phyloP scores from a whole-genome alignment of 1,140 invertebrate species.

The Hycleus cichorii region DNA sequence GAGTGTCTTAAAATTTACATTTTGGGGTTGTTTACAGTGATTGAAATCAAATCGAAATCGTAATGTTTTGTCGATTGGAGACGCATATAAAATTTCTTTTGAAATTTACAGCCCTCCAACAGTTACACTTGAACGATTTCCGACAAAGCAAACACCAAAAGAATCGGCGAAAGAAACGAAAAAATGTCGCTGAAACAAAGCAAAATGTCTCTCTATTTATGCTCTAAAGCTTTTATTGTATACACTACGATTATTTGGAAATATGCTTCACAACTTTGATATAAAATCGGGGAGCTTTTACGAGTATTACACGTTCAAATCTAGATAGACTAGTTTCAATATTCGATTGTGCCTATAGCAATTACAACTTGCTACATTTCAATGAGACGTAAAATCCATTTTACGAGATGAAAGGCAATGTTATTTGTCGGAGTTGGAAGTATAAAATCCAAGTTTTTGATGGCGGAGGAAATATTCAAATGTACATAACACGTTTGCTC shows the following conservation, averaged over 20 bases:
- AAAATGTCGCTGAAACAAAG: background rate
- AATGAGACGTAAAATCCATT: conserved; percentile 20
- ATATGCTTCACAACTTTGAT: conserved; percentile 7
- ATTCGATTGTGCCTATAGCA: conserved; percentile 9
- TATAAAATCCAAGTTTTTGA: background rate
- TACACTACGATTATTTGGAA: conserved; percentile 13
- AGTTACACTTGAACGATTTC: conserved; percentile 12
- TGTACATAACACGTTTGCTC: no score
- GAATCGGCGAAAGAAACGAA: background rate
- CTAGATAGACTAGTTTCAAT: background rate
- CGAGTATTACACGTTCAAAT: conserved; percentile 1
- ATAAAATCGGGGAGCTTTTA: conserved; percentile 15
- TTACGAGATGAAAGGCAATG: conserved; percentile 14
- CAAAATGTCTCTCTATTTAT: background rate
- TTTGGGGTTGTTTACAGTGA: no score
- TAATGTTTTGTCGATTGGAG: no score
- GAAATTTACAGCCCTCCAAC: conserved; percentile 2
- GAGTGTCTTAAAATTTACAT: no score
- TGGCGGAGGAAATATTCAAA: no score
- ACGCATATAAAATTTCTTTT: conserved; percentile 6
- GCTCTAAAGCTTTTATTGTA: conserved; percentile 8
- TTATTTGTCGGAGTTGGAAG: conserved; percentile 13
- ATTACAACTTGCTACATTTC: conserved; percentile 16
- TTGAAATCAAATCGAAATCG: no score
- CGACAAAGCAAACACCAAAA: conserved; percentile 14